Percentiles rank a stretch among this genome's conserved stretches.
Conservation (phyloP, 1,140 invertebrate genomes). For the Elymnias hypermnestra region DNA sequence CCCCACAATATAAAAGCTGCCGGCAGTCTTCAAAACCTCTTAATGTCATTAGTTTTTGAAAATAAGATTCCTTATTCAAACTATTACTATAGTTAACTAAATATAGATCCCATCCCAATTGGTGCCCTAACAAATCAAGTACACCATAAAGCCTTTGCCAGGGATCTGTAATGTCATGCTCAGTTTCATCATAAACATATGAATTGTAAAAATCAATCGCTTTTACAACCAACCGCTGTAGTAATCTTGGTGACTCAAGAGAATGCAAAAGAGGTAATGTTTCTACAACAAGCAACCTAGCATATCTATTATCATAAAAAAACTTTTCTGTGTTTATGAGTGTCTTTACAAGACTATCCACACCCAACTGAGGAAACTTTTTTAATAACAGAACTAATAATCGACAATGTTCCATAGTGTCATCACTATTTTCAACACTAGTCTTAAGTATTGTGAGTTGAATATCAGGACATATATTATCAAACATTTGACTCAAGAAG, state of each 20-base stretch:
- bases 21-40: conserved; percentile 76
- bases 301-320: conserved; percentile 84
- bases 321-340: conserved; percentile 86
- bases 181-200: conserved; percentile 80
- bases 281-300: conserved; percentile 84
- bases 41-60: conserved; percentile 79
- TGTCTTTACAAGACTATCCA: conserved; percentile 85
- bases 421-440: conserved; percentile 90
- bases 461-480: conserved; percentile 82
- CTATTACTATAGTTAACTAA: conserved; percentile 70
- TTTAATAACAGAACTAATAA: conserved; percentile 86
- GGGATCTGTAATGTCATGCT: conserved; percentile 82
- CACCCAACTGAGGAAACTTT: conserved; percentile 89
- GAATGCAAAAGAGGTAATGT: conserved; percentile 83
- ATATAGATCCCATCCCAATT: conserved; percentile 87
- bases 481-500: conserved; percentile 81
- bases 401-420: conserved; percentile 91
- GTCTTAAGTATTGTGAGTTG: conserved; percentile 86
- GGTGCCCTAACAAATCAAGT: conserved; percentile 83
- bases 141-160: conserved; percentile 88
- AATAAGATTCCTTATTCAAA: conserved; percentile 81
- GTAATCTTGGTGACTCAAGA: conserved; percentile 79
- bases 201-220: conserved; percentile 80
- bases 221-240: conserved; percentile 80
- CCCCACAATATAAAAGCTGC: conserved; percentile 81